A percentile compares a stretch with the other conserved stretches of the same genome.
phyloP scores from a whole-genome alignment of 2,888 invertebrate genomes.

The Thera obeliscata region DNA sequence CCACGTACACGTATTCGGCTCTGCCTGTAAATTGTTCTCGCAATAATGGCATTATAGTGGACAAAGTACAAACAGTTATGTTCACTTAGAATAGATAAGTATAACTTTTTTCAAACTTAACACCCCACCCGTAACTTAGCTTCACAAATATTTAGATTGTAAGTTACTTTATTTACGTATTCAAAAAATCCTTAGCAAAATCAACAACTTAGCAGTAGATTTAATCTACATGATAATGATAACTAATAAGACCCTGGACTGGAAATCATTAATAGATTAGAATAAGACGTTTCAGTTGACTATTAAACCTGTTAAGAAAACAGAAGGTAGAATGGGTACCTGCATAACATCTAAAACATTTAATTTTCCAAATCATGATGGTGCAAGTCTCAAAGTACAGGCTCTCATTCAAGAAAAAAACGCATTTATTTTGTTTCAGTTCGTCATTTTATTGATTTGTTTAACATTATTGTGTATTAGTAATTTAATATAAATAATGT shows the following conservation, averaged over 20 bases:
- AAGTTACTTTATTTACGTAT: conserved; percentile 61
- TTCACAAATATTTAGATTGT: conserved; percentile 58
- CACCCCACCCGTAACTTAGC: conserved; percentile 53
- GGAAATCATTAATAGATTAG: conserved; percentile 58
- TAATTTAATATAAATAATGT: conserved; percentile 46
- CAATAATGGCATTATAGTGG: conserved; percentile 42
- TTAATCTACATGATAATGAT: conserved; percentile 68
- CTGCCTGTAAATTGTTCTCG: conserved; percentile 9
- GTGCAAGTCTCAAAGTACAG: conserved; percentile 75
- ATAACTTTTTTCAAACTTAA: conserved; percentile 57
- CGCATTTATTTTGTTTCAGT: conserved; percentile 39
- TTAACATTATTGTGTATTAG: conserved; percentile 36
- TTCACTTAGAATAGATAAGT: conserved; percentile 60
- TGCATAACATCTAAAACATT: conserved; percentile 14
- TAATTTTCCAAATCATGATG: conserved; percentile 44
- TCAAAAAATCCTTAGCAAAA: conserved; percentile 47
- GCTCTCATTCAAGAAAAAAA: conserved; percentile 51
- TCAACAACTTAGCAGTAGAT: conserved; percentile 65
- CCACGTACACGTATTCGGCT: conserved; percentile 6
- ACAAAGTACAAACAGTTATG: conserved; percentile 57
- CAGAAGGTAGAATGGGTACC: conserved; percentile 24
- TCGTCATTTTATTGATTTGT: conserved; percentile 26
- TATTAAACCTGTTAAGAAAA: conserved; percentile 44
- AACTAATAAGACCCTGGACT: conserved; percentile 52
- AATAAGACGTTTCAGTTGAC: conserved; percentile 61